These are phyloP conservation scores for Onchidella celtica DNA, from an alignment of 2,888 invertebrate genomes.

Conservation along the genomic window DNA sequence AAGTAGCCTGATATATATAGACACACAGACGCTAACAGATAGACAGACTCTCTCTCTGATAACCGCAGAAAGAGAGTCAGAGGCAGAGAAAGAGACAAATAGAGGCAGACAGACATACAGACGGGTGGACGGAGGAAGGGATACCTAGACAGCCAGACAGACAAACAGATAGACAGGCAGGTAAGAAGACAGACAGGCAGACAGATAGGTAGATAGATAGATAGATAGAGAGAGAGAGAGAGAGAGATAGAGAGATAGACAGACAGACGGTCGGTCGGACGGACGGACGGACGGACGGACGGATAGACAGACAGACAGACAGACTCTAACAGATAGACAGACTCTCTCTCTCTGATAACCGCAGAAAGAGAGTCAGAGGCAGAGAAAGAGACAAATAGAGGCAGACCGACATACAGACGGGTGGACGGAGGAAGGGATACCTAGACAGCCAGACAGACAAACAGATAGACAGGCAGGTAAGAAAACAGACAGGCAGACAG, in stretches of 20 bases:
- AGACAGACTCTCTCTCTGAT: not conserved
- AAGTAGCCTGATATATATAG: not conserved
- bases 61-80: not conserved
- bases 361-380: not conserved
- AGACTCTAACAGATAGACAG: slow-evolving; percentile 12
- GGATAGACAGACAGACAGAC: slow-evolving; percentile 8
- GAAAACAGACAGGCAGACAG: not conserved
- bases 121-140: not conserved
- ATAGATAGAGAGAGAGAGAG: not conserved
- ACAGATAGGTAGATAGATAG: not conserved
- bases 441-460: not conserved
- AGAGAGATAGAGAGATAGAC: not conserved
- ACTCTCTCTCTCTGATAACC: not conserved
- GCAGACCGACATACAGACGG: not conserved
- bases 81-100: not conserved
- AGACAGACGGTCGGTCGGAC: not conserved
- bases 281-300: not conserved
- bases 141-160: not conserved
- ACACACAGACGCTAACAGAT: no score
- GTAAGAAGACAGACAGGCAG: not conserved
- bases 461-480: not conserved
- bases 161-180: not conserved
- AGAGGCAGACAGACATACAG: not conserved
- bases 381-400: not conserved
- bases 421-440: not conserved